Base-by-base conservation (phyloP, 1,140 invertebrate species). In the Asobara japonica region DNA sequence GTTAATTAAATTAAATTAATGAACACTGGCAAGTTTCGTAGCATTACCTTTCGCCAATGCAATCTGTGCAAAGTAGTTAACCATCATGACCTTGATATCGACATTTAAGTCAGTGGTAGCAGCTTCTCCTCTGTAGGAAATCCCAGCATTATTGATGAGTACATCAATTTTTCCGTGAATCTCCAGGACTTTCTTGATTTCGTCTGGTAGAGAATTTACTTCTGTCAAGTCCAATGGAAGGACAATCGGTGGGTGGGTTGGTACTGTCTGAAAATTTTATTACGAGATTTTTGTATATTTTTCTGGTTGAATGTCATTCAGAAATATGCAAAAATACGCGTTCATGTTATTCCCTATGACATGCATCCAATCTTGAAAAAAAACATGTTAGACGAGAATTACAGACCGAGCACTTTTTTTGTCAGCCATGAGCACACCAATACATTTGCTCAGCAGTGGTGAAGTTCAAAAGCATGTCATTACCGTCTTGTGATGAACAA, bases 61-160 rank as follows among this genome's bases (percentile, higher is more conserved):
- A 70, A 98, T 90, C 77, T 96, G 91, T 27, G 96, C 96, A 90
- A 98, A 97, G 87, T 97, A 98, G 88, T 99, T 99, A 1, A 97
- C 92, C 27, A 91, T 84, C 97, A 99, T 98, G 16, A 99, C 89
- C 90, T 94, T 93, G 60, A 93, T 89, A 87, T 97, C 93, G 29
- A 98, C 95, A 81, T 95, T 92, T n/a, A 96, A 81, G 41, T 91
- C 88, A 2, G 97, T 98, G 51, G 93, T 88, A 18, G 91, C 73
- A 65, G 94, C 92, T 77, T 91, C 89, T 6, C 96, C 96, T 80
- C 97, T 87, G 76, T 94, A 92, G 56, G 94, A 95, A 62, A 97
- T 90, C 0, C 97, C 97, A 61, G 94, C 96, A 91, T 98, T 98
- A 83, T 98, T 98, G 18, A 98, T 91, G 2, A 98, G 84, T 80